phyloP scores from a whole-genome alignment of 2,113 vertebrate species.

The Tachysurus fulvidraco region DNA sequence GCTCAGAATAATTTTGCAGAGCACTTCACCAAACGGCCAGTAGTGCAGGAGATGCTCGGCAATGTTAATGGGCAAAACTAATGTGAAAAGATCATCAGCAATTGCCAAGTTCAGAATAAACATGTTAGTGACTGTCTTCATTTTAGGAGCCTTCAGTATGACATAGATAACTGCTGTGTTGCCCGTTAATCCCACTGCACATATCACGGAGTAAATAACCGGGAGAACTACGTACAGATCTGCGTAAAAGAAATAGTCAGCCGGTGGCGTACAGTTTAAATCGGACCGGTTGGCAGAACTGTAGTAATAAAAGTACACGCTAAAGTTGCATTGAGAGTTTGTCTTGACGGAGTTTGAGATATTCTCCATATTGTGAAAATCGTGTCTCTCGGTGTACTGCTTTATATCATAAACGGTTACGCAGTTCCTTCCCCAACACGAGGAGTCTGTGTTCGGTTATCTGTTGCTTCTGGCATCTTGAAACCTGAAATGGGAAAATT shows the following conservation, averaged over 20 bases:
- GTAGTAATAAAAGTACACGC: conserved; percentile 61
- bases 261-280: conserved; percentile 63
- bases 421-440: neutral
- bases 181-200: conserved; percentile 83
- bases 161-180: conserved; percentile 87
- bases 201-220: conserved; percentile 82
- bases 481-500: conserved; percentile 37
- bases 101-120: conserved; percentile 89
- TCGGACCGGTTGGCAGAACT: conserved; percentile 57
- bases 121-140: conserved; percentile 91
- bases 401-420: conserved; percentile 22
- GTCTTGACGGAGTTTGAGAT: conserved; percentile 31
- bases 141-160: conserved; percentile 87
- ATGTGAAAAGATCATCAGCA: conserved; percentile 82
- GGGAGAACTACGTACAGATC: conserved; percentile 83
- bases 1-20: conserved; percentile 88
- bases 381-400: conserved; percentile 3
- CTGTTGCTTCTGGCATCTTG: conserved; percentile 40
- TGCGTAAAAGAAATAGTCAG: conserved; percentile 65
- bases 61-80: conserved; percentile 86
- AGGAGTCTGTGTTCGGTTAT: conserved; percentile 1
- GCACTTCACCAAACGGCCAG: conserved; percentile 86
- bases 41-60: conserved; percentile 83
- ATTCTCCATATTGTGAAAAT: conserved; percentile 68
- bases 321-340: conserved; percentile 64